Evolutionary conservation across 2,888 invertebrate species (phyloP).

Genomic region (Glaucopsyche alexis): DNA sequence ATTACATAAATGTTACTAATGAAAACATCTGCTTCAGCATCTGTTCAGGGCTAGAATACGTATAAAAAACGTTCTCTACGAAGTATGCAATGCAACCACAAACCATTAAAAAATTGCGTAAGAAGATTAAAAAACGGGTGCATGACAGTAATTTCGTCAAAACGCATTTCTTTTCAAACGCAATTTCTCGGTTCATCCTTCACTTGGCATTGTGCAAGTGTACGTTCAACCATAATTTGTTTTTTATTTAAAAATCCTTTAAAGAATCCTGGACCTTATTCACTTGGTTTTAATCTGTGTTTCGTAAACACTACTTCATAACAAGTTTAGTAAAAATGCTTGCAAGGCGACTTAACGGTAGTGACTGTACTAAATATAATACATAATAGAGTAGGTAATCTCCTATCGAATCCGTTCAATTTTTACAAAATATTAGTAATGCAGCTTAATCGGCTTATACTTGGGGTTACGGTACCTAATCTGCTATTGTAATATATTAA

Average conservation of each 20-base stretch:
- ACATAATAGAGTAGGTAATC: constrained; percentile 4
- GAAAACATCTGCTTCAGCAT: constrained; percentile 5
- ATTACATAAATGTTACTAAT: neutral
- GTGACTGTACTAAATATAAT: neutral
- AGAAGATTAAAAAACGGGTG: constrained; percentile 20
- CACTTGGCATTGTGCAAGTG: constrained; percentile 27
- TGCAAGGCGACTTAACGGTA: neutral
- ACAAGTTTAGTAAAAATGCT: neutral
- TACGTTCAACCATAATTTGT: neutral
- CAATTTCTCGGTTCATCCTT: constrained; percentile 23
- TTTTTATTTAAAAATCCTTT: neutral
- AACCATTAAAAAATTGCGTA: neutral
- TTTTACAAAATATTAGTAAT: neutral
- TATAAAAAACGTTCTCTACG: neutral
- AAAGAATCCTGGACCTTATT: neutral
- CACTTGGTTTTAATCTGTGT: neutral
- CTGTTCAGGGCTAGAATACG: neutral
- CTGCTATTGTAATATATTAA: neutral
- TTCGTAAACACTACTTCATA: neutral
- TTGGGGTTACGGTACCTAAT: constrained; percentile 8
- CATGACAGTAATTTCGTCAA: constrained; percentile 11
- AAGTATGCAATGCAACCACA: neutral
- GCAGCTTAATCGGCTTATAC: constrained; percentile 14
- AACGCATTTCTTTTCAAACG: constrained; percentile 22
- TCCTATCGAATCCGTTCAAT: constrained; percentile 5